Conservation (phyloP, 2,797 vertebrate species). For the Tadarida brasiliensis region DNA sequence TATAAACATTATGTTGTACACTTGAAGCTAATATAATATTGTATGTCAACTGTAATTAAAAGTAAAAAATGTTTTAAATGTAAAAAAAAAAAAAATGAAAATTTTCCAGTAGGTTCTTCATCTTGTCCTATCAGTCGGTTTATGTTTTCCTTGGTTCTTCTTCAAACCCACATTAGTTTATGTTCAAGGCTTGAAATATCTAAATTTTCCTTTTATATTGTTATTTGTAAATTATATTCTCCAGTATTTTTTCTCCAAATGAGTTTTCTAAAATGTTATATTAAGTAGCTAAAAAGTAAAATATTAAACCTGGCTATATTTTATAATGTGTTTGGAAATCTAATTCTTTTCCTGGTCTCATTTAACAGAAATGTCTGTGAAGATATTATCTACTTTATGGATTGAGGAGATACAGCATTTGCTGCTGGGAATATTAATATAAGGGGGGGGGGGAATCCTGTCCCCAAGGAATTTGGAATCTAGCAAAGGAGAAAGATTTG, state of each 20-base stretch:
- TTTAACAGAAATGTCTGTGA: neutral
- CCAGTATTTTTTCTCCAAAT: neutral
- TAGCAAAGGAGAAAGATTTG: neutral
- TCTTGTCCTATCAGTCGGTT: neutral
- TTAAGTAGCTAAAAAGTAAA: slow-evolving; percentile 34
- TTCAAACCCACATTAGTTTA: neutral
- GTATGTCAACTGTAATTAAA: too few species aligned
- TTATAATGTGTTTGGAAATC: neutral
- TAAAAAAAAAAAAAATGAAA: neutral
- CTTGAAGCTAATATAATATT: too few species aligned
- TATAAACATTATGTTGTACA: too few species aligned
- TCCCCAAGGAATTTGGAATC: neutral
- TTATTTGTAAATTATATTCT: neutral
- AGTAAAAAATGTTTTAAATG: too few species aligned
- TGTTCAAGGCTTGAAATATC: neutral
- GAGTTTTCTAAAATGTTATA: neutral
- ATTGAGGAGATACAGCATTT: neutral
- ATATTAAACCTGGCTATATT: neutral
- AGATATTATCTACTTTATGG: neutral
- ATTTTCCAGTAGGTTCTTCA: neutral
- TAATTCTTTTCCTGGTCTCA: neutral
- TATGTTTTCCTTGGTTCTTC: neutral
- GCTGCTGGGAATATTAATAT: neutral
- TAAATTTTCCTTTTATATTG: neutral
- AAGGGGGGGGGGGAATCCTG: neutral